A percentile compares a stretch with the other conserved stretches of the same genome.
Conservation (phyloP, 2,797 vertebrate species). For the Anguilla pacifica region DNA sequence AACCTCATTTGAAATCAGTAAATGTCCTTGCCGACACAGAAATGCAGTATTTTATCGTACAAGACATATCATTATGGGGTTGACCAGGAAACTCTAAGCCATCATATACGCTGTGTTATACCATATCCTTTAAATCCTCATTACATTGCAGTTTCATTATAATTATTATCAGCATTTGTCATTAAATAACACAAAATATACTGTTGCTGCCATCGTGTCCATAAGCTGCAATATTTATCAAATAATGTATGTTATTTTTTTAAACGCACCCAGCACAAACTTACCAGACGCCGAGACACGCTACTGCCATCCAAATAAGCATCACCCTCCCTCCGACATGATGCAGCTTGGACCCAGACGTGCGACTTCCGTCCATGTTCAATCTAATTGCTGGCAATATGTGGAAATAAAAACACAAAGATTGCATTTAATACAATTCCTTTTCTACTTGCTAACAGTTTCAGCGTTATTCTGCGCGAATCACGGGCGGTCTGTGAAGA, state of each 20-base stretch:
- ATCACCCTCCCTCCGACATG: neutral
- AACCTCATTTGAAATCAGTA: no score
- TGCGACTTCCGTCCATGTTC: neutral
- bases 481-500: neutral
- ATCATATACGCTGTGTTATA: neutral
- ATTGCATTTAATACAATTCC: neutral
- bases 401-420: neutral
- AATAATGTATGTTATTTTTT: neutral
- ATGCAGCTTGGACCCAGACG: neutral
- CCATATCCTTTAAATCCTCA: neutral
- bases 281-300: neutral
- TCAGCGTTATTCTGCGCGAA: neutral
- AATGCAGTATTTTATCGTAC: neutral
- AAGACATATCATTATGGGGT: neutral
- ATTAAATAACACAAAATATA: neutral
- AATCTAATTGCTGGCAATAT: neutral
- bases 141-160: neutral
- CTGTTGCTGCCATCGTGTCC: neutral
- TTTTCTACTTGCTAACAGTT: slow-evolving; percentile 5
- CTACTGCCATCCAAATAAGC: neutral
- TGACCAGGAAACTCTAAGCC: neutral
- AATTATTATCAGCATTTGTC: neutral
- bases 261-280: neutral
- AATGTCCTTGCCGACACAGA: neutral
- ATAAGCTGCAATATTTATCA: neutral